phyloP scores from a whole-genome alignment of 23 tunicate genomes.

The Pegea sp. region DNA sequence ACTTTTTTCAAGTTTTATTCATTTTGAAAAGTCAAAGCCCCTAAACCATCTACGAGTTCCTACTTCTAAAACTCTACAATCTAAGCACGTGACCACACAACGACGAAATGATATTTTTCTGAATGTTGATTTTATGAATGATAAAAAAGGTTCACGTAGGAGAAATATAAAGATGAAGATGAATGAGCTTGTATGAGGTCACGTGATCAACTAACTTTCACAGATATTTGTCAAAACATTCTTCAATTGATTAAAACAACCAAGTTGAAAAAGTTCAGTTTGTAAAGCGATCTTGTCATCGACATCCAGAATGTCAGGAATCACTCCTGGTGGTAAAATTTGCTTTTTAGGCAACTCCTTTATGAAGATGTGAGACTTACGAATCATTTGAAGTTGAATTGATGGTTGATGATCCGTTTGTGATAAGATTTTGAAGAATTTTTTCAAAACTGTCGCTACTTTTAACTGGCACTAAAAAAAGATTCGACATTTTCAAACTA shows the following conservation, averaged over 20 bases:
- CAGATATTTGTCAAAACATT: conserved; percentile 32
- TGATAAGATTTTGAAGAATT: conserved; percentile 51
- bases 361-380: conserved; percentile 9
- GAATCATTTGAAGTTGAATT: conserved; percentile 56
- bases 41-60: no score
- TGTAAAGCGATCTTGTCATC: conserved; percentile 56
- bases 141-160: no score
- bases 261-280: conserved; percentile 53
- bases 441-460: conserved; percentile 28
- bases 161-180: no score
- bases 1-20: no score
- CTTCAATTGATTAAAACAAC: conserved; percentile 58
- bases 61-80: no score
- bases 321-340: conserved; percentile 23
- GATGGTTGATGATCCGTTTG: conserved; percentile 40
- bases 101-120: no score
- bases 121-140: no score
- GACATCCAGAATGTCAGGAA: conserved; percentile 51
- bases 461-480: conserved; percentile 50
- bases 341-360: background rate
- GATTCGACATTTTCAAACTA: no score
- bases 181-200: background rate
- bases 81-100: no score
- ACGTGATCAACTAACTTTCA: conserved; percentile 17
- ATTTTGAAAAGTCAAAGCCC: no score